These are phyloP conservation scores for Parthenolecanium corni DNA, from an alignment of 2,888 invertebrate species.

Conservation along the genomic window DNA sequence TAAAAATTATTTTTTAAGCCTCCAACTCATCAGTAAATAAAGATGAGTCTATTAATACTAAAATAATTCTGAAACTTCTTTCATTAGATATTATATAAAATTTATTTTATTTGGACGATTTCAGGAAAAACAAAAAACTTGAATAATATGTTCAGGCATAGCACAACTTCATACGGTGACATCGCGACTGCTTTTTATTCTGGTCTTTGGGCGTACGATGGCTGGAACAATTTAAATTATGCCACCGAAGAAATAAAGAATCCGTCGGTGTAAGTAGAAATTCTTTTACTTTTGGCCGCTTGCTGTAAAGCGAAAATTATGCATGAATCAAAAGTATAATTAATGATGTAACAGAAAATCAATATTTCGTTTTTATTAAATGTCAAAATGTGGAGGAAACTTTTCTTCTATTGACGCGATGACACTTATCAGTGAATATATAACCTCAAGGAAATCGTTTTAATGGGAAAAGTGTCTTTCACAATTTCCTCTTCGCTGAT, in stretches of 20 bases:
- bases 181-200: conserved; percentile 91
- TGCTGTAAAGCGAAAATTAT: not conserved
- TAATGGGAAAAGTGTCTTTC: not conserved
- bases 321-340: not conserved
- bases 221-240: conserved; percentile 98
- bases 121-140: conserved; percentile 79
- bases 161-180: conserved; percentile 61
- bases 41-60: too few relatives aligned
- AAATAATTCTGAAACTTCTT: too few relatives aligned
- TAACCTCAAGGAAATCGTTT: not conserved
- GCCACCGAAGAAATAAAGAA: conserved; percentile 98
- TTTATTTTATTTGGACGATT: too few relatives aligned
- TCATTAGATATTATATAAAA: too few relatives aligned
- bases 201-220: conserved; percentile 90
- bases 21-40: too few relatives aligned
- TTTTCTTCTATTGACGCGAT: not conserved
- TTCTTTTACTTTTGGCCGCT: not conserved
- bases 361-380: too few relatives aligned
- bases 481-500: not conserved
- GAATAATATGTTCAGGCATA: conserved; percentile 66
- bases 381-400: not conserved
- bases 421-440: too few relatives aligned
- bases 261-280: conserved; percentile 63
- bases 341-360: not conserved
- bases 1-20: too few relatives aligned